Evolutionary conservation across 2,888 invertebrate species (phyloP).

Genomic region (Campoplex capitator): DNA sequence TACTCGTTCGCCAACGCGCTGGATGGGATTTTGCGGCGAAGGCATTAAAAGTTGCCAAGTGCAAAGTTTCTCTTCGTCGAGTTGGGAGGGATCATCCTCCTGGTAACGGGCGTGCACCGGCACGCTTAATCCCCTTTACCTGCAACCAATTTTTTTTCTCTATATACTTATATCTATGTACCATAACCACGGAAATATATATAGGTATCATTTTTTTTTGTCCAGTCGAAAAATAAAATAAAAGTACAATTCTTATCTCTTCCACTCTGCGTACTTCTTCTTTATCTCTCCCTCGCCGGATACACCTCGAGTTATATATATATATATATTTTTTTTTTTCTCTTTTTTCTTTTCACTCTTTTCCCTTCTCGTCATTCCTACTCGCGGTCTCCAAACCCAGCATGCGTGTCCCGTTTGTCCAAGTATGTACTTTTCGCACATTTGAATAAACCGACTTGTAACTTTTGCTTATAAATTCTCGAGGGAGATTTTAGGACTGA

Average conservation of each 20-base stretch:
- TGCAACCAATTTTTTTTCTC: conserved; percentile 83
- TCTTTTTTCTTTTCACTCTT: conserved; percentile 44
- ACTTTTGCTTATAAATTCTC: neutral
- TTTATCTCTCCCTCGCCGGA: conserved; percentile 44
- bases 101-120: conserved; percentile 79
- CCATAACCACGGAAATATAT: neutral
- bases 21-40: conserved; percentile 77
- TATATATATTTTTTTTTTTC: neutral
- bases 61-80: conserved; percentile 81
- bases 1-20: conserved; percentile 23
- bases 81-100: conserved; percentile 79
- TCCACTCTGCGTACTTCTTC: conserved; percentile 23
- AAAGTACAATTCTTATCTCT: conserved; percentile 46
- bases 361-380: conserved; percentile 1
- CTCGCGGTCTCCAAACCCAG: neutral
- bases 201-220: conserved; percentile 60
- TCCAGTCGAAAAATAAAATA: conserved; percentile 15
- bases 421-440: neutral
- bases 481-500: neutral
- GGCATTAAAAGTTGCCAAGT: conserved; percentile 84
- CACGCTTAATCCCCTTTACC: conserved; percentile 83
- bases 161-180: neutral
- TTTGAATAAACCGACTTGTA: neutral
- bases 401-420: neutral
- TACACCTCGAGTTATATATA: conserved; percentile 28